Percentiles rank a stretch among this genome's conserved stretches.
These are phyloP conservation scores for Corvus hawaiiensis DNA, from an alignment of 2,113 vertebrate species.

Conservation along the genomic window DNA sequence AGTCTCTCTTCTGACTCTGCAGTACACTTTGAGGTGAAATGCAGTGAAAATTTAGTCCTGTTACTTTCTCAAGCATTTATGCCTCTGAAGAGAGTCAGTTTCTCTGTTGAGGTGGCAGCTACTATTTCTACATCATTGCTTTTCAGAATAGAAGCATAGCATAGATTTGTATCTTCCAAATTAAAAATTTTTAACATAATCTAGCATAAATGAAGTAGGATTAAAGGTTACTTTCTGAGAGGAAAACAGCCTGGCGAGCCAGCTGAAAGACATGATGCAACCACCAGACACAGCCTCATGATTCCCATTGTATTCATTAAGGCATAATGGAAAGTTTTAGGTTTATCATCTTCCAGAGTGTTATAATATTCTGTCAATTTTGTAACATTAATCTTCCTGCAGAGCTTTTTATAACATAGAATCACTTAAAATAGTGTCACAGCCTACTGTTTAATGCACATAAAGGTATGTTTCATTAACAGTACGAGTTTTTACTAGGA, in stretches of 20 bases:
- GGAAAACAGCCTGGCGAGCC: not conserved
- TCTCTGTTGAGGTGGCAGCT: not conserved
- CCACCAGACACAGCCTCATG: conserved; percentile 5
- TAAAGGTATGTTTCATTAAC: conserved; percentile 62
- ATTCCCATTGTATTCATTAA: conserved; percentile 23
- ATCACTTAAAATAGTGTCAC: conserved; percentile 56
- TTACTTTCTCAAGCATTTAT: not conserved
- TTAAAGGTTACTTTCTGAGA: not conserved
- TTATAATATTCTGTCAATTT: conserved; percentile 69
- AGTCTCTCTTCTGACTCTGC: not conserved
- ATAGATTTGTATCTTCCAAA: not conserved
- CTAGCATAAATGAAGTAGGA: not conserved
- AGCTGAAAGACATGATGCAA: conserved; percentile 15
- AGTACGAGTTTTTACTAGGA: conserved; percentile 43
- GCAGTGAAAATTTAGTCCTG: not conserved
- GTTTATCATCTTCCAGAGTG: conserved; percentile 51
- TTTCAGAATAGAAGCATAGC: not conserved
- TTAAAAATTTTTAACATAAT: not conserved
- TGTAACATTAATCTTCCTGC: conserved; percentile 55
- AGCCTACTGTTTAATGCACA: conserved; percentile 47
- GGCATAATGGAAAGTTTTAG: conserved; percentile 32
- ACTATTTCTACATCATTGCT: not conserved
- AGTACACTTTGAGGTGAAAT: not conserved
- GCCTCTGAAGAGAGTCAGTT: not conserved
- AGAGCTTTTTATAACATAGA: conserved; percentile 65